Evolutionary conservation across 2,113 vertebrate genomes (phyloP).

Genomic region (Calyptommatus sinebrachiatus): DNA sequence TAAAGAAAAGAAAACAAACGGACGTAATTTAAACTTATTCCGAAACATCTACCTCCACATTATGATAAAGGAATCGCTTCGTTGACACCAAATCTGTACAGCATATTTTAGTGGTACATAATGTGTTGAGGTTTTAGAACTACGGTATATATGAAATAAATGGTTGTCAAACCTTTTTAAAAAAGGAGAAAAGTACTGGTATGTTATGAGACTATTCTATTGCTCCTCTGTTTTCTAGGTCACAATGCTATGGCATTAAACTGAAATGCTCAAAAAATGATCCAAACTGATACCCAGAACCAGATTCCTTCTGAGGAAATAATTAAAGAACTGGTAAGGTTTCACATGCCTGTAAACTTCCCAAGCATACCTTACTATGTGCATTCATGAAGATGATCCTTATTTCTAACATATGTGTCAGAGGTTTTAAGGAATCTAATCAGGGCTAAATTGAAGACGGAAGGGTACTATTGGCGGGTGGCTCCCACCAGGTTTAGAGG

Average conservation of each 20-base stretch:
- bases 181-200: no score
- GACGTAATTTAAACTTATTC: no score
- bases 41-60: no score
- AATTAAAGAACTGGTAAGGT: slow-evolving; percentile 79
- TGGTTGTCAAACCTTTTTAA: no score
- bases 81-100: no score
- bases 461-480: neutral
- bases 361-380: no score
- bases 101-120: no score
- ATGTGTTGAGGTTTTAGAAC: no score
- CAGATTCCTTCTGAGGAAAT: slow-evolving; percentile 71
- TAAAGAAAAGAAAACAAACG: no score
- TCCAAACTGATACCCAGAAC: slow-evolving; percentile 67
- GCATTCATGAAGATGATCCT: neutral
- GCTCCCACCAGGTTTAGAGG: neutral
- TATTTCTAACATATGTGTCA: neutral
- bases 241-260: slow-evolving; percentile 35
- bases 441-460: neutral
- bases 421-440: neutral
- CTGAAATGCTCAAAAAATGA: slow-evolving; percentile 66
- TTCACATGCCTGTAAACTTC: neutral
- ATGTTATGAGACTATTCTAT: neutral
- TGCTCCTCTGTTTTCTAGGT: slow-evolving; percentile 25
- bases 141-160: no score
- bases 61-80: no score